Base-by-base conservation (phyloP, 2,113 vertebrate genomes). In the Odocoileus hemionus region DNA sequence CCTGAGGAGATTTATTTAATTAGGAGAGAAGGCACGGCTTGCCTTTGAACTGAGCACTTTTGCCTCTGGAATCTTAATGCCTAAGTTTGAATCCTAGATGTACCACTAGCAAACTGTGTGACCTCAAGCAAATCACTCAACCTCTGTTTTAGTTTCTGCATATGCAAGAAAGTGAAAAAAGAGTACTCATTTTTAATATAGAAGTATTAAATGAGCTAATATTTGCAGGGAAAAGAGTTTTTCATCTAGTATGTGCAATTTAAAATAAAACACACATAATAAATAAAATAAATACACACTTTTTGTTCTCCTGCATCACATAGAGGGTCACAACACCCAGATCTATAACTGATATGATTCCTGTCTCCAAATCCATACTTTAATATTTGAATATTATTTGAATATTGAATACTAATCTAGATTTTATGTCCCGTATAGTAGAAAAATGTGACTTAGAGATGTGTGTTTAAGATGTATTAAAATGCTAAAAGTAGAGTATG, bases 11-110 rank as follows among this genome's bases (percentile, higher is more conserved):
- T 13, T 26, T 58, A 7, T 30, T 6, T 21, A 58, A 25, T 47
- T n/a, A 39, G 0, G 12, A 80, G 1, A 50, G 6, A 3, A 33
- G 64, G 2, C 5, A 15, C 11, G 26, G 5, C 16, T 21, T 61
- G 16, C 12, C 25, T 50, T 2, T 17, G 1, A 64, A 64, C n/a
- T 55, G 19, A 3, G 14, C 5, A 43, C 14, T 25, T 74, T 60
- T 91, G 55, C 23, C 17, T 89, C 58, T 39, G 23, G 39, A 52
- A 5, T 0, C 7, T 15, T 9, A 15, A 1, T 26, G 8, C 10
- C 15, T 14, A 52, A 2, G 8, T 33, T 78, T 61, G 5, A 88
- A 39, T 85, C 3, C 2, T 43, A 47, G 2, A 2, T 78, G 1
- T 1, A 33, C 3, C 2, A 30, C 5, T 52, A 74, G 19, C 10